Evolutionary conservation across 2,888 invertebrate species (phyloP).

Genomic region (Pristionchus exspectatus): DNA sequence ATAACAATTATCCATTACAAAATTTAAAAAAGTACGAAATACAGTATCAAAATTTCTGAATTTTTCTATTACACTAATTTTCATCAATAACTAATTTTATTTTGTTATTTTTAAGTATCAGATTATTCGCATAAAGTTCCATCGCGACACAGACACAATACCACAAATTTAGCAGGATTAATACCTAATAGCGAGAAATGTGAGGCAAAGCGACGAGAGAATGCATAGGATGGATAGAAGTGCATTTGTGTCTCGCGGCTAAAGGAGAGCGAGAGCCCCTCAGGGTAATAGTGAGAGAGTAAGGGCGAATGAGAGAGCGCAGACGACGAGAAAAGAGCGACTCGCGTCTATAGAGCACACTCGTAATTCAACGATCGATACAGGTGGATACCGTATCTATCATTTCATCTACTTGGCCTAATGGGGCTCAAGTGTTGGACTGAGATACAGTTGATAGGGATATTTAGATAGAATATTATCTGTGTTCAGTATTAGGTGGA

Average conservation of each 20-base stretch:
- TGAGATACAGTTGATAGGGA: not conserved
- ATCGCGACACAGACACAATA: not conserved
- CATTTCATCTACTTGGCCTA: not conserved
- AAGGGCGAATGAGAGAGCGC: conserved; percentile 19
- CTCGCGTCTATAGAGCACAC: conserved; percentile 38
- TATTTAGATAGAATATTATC: not conserved
- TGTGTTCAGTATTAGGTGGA: not conserved
- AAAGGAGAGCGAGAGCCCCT: conserved; percentile 21
- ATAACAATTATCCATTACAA: not conserved
- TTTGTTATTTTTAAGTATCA: not conserved
- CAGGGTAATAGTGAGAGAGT: conserved; percentile 28
- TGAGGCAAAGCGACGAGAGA: conserved; percentile 19
- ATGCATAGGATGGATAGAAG: conserved; percentile 34
- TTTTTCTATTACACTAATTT: not conserved
- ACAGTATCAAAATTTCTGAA: not conserved
- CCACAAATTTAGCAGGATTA: not conserved
- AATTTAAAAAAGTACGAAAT: not conserved
- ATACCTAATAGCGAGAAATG: not conserved
- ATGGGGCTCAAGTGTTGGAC: not conserved
- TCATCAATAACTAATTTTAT: not conserved
- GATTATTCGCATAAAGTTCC: not conserved
- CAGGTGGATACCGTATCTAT: not conserved
- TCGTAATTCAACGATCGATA: not conserved
- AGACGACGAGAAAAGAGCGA: conserved; percentile 40
- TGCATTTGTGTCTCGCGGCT: conserved; percentile 37